phyloP scores from a whole-genome alignment of 2,888 invertebrate species.

The Bembecia ichneumoniformis region DNA sequence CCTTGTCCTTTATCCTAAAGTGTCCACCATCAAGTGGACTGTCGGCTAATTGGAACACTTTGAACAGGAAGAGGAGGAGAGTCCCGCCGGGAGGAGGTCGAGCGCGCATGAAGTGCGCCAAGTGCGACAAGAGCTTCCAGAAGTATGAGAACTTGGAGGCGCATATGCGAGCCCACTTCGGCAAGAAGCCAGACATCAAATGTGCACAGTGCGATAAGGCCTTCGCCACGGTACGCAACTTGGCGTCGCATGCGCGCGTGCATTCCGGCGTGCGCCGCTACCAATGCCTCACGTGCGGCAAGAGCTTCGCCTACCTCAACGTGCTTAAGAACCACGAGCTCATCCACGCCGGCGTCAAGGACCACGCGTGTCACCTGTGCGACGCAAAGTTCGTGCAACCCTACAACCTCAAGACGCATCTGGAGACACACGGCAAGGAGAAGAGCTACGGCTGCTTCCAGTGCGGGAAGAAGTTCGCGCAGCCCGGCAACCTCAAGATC shows the following conservation, averaged over 20 bases:
- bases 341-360: slow-evolving; percentile 78
- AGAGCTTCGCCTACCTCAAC: slow-evolving; percentile 77
- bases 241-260: slow-evolving; percentile 73
- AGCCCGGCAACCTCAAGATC: slow-evolving; percentile 57
- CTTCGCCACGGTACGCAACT: slow-evolving; percentile 69
- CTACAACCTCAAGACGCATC: slow-evolving; percentile 58
- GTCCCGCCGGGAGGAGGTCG: slow-evolving; percentile 22
- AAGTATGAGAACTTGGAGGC: slow-evolving; percentile 68
- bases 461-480: slow-evolving; percentile 82
- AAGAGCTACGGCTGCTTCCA: slow-evolving; percentile 80
- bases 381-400: slow-evolving; percentile 69
- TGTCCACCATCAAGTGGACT: no score
- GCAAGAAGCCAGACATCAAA: slow-evolving; percentile 66
- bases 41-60: no score
- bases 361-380: slow-evolving; percentile 79
- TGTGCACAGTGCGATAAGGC: slow-evolving; percentile 59
- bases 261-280: slow-evolving; percentile 74
- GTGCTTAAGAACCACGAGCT: slow-evolving; percentile 80
- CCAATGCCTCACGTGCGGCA: slow-evolving; percentile 74
- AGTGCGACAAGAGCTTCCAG: slow-evolving; percentile 60
- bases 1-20: no score
- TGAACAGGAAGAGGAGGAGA: slow-evolving; percentile 27
- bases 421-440: slow-evolving; percentile 75
- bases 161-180: slow-evolving; percentile 65
- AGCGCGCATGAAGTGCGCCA: slow-evolving; percentile 57